phyloP scores from a whole-genome alignment of 37 sponge, comb jelly and placozoan species.

The Mnemiopsis leidyi region DNA sequence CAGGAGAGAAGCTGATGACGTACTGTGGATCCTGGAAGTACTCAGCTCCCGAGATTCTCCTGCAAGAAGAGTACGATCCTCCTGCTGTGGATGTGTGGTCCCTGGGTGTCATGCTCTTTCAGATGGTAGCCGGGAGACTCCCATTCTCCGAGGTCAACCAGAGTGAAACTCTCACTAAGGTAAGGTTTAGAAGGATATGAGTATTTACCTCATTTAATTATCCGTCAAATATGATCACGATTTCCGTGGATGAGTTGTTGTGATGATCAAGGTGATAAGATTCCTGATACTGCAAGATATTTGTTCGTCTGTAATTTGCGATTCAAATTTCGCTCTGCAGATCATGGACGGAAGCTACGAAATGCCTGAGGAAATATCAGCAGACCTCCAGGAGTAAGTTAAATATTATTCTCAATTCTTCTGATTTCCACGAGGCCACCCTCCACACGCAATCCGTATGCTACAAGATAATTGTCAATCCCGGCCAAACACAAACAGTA shows the following conservation, averaged over 20 bases:
- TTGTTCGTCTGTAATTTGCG: no score
- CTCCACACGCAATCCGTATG: no score
- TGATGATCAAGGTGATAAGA: no score
- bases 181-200: no score
- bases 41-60: conserved; percentile 94
- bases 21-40: conserved; percentile 92
- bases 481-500: no score
- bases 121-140: conserved; percentile 85
- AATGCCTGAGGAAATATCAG: conserved; percentile 75
- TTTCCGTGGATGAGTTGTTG: no score
- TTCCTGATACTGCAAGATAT: no score
- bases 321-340: not conserved
- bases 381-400: conserved; percentile 72
- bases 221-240: no score
- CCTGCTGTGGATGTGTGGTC: conserved; percentile 97
- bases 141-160: conserved; percentile 88
- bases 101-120: conserved; percentile 93
- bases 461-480: no score
- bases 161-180: conserved; percentile 86
- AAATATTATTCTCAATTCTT: not conserved
- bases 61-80: conserved; percentile 90
- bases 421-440: no score
- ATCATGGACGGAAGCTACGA: conserved; percentile 95
- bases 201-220: no score
- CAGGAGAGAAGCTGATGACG: conserved; percentile 81